Evolutionary conservation across 2,888 invertebrate species (phyloP).

Genomic region (Phaedon cochleariae): DNA sequence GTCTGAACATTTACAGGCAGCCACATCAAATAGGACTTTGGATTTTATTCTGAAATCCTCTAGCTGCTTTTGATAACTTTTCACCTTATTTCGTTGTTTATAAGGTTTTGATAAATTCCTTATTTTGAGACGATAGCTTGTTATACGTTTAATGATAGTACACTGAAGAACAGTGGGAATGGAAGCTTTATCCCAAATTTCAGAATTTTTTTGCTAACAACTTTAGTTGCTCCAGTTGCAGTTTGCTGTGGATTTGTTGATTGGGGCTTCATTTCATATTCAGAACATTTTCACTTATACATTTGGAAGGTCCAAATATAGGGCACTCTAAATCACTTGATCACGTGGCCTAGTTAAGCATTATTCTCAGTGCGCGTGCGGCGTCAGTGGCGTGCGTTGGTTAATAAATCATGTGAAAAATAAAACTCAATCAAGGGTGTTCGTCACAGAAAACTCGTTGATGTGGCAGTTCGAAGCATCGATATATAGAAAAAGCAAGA

Average conservation of each 20-base stretch:
- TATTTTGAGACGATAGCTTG: not conserved
- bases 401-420: too few relatives aligned
- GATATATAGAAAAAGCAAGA: too few relatives aligned
- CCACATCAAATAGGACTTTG: not conserved
- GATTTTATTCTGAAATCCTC: not conserved
- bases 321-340: too few relatives aligned
- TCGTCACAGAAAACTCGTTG: too few relatives aligned
- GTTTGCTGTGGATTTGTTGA: not conserved
- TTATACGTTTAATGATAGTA: not conserved
- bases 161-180: not conserved
- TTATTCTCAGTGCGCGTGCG: too few relatives aligned
- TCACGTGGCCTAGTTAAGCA: too few relatives aligned
- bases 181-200: not conserved
- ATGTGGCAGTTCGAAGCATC: too few relatives aligned
- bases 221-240: not conserved
- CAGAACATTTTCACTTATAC: constrained; percentile 6
- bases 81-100: constrained; percentile 1
- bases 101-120: constrained; percentile 2
- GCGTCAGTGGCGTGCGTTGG: too few relatives aligned
- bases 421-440: too few relatives aligned
- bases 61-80: not conserved
- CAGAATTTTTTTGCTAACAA: not conserved
- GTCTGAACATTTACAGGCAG: not conserved
- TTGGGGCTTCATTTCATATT: not conserved
- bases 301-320: constrained; percentile 9